Conservation (phyloP, 1,140 invertebrate genomes). For the Euwallacea fornicatus region DNA sequence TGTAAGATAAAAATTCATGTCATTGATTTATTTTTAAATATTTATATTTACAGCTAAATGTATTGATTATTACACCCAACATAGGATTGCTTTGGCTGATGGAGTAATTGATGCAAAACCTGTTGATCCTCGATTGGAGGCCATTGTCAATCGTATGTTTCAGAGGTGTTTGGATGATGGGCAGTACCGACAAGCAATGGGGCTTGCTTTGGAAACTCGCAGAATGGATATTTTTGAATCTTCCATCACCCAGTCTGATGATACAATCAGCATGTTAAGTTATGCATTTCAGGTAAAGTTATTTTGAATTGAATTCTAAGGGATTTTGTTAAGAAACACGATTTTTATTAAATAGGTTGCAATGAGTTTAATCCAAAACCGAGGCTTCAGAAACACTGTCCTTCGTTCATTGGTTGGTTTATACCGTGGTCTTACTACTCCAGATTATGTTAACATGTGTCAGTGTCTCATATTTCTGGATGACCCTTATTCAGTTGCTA, state of each 20-base stretch:
- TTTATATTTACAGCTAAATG: slow-evolving; percentile 73
- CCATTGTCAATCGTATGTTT: slow-evolving; percentile 97
- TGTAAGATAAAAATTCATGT: slow-evolving; percentile 55
- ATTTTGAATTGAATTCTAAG: not conserved
- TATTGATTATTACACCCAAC: slow-evolving; percentile 92
- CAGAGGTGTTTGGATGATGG: slow-evolving; percentile 91
- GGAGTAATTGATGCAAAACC: slow-evolving; percentile 64
- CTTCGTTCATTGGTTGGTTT: slow-evolving; percentile 85
- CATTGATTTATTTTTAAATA: slow-evolving; percentile 7
- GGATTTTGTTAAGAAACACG: not conserved
- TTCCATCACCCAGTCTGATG: slow-evolving; percentile 89
- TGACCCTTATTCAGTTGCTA: slow-evolving; percentile 87
- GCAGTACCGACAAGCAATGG: slow-evolving; percentile 91
- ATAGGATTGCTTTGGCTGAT: slow-evolving; percentile 71
- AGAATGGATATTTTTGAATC: slow-evolving; percentile 95
- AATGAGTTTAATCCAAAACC: slow-evolving; percentile 93
- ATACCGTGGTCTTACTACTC: slow-evolving; percentile 81
- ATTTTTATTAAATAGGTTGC: slow-evolving; percentile 69
- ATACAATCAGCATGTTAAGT: slow-evolving; percentile 85
- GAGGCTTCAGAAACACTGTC: slow-evolving; percentile 88
- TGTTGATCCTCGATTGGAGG: slow-evolving; percentile 87
- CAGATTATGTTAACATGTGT: slow-evolving; percentile 95
- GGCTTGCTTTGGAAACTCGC: slow-evolving; percentile 91
- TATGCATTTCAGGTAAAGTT: slow-evolving; percentile 74
- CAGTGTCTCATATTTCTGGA: slow-evolving; percentile 96